Evolutionary conservation across 2,888 invertebrate species (phyloP), one percentile per base, ranked within the genome.

Genomic region (Rotaria sp.): DNA sequence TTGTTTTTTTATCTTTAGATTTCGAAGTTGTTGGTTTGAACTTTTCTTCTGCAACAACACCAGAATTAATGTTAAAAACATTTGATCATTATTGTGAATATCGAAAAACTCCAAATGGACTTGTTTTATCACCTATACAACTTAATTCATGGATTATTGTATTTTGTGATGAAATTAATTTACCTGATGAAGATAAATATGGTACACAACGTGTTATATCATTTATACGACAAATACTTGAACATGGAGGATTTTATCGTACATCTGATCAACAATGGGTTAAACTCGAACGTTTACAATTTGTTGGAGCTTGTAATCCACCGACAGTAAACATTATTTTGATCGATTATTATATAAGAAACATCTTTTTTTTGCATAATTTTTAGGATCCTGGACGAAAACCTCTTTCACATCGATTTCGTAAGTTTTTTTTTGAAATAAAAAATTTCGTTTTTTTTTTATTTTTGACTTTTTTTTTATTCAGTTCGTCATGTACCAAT

Each of bases 71-170:
- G 88, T 92, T 99, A 87, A 98, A 98, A 93, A 99, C 99, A 0
- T 98, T 99, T 91, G 99, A 99, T 92, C 99, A 99, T 90, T 99
- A 99, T 91, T 99, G 99, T 92, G 99, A 99, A 92, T 99, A 99
- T 91, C 93, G 96, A 84, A 96, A 97, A 92, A 99, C 98, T 5
- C 98, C 99, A 0, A 99, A 98, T 90, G 99, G 99, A 48, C 95
- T 98, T 55, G 94, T 99, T 0, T 92, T 99, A 75, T 94, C 98
- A 0, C 99, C 99, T 2, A 94, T 97, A 84, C 92, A 95, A 93
- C 93, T 97, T 88, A 97, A 97, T 87, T 97, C 96, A 92, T 99
- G 99, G 99, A 93, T 99, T 87, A 96, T 99, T 3, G 93, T 99
- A 80, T 99, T 99, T 94, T 99, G 99, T 91, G 99, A 99, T 92